Evolutionary conservation across 1,140 invertebrate genomes (phyloP), one percentile per base, ranked within the genome.

Genomic region (Nilaparvata lugens): DNA sequence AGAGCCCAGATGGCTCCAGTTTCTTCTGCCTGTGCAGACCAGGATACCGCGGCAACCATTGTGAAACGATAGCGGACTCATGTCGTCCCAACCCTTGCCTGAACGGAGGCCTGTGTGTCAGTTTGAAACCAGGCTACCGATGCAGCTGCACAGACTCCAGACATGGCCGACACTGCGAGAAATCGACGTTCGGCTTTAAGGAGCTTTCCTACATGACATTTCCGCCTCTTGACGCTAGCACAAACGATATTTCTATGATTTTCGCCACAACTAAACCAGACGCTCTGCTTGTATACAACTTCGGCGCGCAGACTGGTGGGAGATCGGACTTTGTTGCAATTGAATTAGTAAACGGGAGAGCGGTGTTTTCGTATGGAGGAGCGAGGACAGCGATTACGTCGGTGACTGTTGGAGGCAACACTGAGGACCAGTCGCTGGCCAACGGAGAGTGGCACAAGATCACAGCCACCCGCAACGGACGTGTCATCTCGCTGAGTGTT

Each of bases 381-480:
- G 83, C 90, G 1, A 78, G 88, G 67, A 92, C 89, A 23, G 90
- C 89, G 3, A 91, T 94, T 35, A 90, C 88, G 3, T 82, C 83
- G 0, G 81, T 93, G 2, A 77, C 81, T 0, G 84, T 93, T 6
- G 78, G 78, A 25, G 75, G 78, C 61, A 74, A 72, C 2, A 35
- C 31, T 4, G 78, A 79, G 13, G 79, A 79, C 43, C 52, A 51
- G 4, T 82, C 81, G 62, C 76, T 97, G 1, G 82, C 89, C 0
- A 88, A 95, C 73, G 93, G 92, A 9, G 81, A 83, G 58, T 97
- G 94, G 94, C 85, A 93, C 67, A 91, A 93, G 71, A 82, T 97
- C 4, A 93, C 89, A 2, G 92, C 92, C 0, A 94, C 90, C 0
- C 83, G 93, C 68, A 94, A 93, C 71, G 88, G 89, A 45, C 77